Evolutionary conservation across 2,797 vertebrate species (phyloP).

Genomic region (Phataginus tricuspis): DNA sequence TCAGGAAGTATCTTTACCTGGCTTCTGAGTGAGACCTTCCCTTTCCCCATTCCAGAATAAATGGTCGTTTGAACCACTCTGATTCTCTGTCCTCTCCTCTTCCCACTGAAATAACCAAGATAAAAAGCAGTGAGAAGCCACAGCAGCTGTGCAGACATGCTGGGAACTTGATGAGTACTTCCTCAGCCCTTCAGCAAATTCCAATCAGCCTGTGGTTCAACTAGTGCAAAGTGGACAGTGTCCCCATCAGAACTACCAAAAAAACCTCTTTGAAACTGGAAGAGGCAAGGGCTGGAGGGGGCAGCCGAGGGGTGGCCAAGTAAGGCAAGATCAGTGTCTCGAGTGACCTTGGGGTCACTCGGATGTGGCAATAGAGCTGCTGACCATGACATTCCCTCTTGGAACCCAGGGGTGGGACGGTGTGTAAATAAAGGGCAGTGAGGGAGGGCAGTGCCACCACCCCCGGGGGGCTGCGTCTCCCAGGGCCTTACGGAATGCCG

Average conservation of each 20-base stretch:
- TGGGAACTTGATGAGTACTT: neutral
- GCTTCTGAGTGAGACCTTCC: neutral
- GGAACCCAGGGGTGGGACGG: no score
- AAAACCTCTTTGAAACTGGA: neutral
- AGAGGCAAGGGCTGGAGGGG: neutral
- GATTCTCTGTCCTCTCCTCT: neutral
- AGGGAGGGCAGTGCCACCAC: neutral
- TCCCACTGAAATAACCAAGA: neutral
- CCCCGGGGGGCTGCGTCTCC: neutral
- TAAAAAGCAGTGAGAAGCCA: neutral
- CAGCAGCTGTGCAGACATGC: neutral
- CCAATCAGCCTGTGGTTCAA: neutral
- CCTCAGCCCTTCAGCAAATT: neutral
- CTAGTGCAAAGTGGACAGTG: no score
- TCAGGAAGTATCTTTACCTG: rapidly evolving
- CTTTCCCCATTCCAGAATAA: neutral
- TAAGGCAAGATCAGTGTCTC: rapidly evolving
- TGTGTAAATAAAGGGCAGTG: neutral
- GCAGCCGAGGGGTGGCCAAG: neutral
- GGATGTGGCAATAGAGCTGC: neutral
- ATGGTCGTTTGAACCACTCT: neutral
- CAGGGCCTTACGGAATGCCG: neutral
- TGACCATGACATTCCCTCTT: rapidly evolving
- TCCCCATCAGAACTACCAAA: neutral
- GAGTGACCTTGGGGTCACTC: neutral